Percentiles rank a stretch among this genome's conserved stretches.
phyloP scores from a whole-genome alignment of 2,113 vertebrate species.

The Sardina pilchardus region DNA sequence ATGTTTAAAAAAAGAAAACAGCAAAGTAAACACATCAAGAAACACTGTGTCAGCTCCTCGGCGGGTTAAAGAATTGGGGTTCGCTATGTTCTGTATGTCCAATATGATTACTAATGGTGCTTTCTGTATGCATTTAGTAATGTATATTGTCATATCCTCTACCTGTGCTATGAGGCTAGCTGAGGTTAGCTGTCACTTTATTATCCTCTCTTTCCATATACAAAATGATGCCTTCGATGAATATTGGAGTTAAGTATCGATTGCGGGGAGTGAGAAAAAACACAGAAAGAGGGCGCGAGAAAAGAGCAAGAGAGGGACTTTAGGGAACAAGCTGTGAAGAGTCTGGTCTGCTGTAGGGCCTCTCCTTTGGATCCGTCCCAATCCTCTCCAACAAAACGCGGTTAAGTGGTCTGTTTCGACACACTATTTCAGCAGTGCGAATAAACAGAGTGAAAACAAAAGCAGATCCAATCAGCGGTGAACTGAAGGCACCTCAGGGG shows the following conservation, averaged over 20 bases:
- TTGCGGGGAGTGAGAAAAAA: background rate
- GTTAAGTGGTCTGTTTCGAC: slow-evolving; percentile 61
- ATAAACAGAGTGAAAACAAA: slow-evolving; percentile 15
- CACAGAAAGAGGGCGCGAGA: background rate
- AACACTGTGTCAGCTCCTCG: background rate
- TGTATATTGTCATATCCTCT: background rate
- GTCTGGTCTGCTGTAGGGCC: slow-evolving; percentile 46
- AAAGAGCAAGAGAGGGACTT: background rate
- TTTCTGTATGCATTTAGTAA: background rate
- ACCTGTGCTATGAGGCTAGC: background rate
- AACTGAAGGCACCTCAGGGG: slow-evolving; percentile 2
- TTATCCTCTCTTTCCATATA: background rate
- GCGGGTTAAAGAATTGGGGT: background rate
- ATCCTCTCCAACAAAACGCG: slow-evolving; percentile 48
- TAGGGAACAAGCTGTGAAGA: background rate
- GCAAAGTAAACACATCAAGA: background rate
- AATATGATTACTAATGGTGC: background rate
- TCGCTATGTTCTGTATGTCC: background rate
- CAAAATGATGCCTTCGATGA: background rate
- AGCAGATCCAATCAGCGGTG: slow-evolving; percentile 16
- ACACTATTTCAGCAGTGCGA: slow-evolving; percentile 54
- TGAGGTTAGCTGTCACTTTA: background rate
- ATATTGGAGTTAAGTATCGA: background rate
- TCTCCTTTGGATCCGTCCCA: slow-evolving; percentile 51
- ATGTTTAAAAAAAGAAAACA: background rate